These are phyloP conservation scores for Gasteruption jaculator DNA, from an alignment of 2,888 invertebrate species.

Conservation along the genomic window DNA sequence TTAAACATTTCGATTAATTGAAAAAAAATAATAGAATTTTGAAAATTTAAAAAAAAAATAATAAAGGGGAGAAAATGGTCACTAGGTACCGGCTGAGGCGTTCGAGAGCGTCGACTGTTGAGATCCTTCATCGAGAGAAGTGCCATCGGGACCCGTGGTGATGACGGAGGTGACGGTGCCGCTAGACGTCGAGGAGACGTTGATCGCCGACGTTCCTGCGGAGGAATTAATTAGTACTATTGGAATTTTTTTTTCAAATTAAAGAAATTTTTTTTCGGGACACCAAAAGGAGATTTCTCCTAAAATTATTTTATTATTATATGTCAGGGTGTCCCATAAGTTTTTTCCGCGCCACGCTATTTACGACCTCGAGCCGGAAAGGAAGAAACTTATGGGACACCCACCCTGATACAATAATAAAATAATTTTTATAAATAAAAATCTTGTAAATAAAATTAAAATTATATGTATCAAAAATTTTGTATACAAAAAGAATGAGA, in stretches of 20 bases:
- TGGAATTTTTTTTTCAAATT: not conserved
- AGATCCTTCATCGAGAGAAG: constrained; percentile 84
- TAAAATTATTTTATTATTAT: constrained; percentile 2
- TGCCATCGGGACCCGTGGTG: constrained; percentile 87
- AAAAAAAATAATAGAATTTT: constrained; percentile 7
- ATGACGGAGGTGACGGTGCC: constrained; percentile 81
- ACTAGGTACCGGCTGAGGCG: constrained; percentile 82
- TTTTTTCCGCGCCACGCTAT: too few species aligned
- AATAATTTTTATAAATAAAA: too few species aligned
- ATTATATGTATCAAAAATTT: too few species aligned
- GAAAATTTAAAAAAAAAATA: constrained; percentile 9
- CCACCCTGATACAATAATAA: too few species aligned
- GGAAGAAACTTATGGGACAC: too few species aligned
- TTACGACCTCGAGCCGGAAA: too few species aligned
- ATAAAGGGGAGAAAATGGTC: constrained; percentile 1
- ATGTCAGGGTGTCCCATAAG: too few species aligned
- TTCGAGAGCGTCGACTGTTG: constrained; percentile 91
- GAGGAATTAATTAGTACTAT: constrained; percentile 6
- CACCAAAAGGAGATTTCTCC: too few species aligned
- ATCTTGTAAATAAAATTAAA: too few species aligned
- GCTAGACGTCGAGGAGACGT: constrained; percentile 48
- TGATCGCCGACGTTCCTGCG: constrained; percentile 47
- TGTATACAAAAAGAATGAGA: too few species aligned
- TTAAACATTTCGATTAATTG: constrained; percentile 8
- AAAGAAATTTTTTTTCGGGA: too few species aligned